Conservation (phyloP, 2,888 invertebrate genomes). For the Acronicta alni region DNA sequence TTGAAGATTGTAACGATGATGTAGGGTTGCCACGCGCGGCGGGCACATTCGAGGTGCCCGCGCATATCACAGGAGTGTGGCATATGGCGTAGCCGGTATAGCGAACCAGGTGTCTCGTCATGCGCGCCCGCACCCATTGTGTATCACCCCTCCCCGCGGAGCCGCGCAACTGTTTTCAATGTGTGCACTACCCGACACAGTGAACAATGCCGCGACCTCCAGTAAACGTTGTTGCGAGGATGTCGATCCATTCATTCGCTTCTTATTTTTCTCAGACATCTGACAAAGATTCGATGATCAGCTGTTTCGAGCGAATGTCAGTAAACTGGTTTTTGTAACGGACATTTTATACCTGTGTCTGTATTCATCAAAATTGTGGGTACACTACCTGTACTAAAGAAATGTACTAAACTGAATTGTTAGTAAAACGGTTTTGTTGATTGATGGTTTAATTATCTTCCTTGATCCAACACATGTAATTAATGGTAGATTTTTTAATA, state of each 20-base stretch:
- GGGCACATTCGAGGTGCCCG: slow-evolving; percentile 46
- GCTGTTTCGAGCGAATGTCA: slow-evolving; percentile 52
- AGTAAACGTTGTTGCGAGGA: slow-evolving; percentile 54
- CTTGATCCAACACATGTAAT: too few species aligned
- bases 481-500: too few species aligned
- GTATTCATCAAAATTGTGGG: slow-evolving; percentile 20
- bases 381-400: too few species aligned
- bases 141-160: slow-evolving; percentile 59
- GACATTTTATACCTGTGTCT: slow-evolving; percentile 28
- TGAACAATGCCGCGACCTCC: slow-evolving; percentile 74
- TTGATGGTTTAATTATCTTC: background rate
- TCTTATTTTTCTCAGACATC: slow-evolving; percentile 53
- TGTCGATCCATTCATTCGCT: slow-evolving; percentile 51
- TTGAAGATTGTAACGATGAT: slow-evolving; percentile 24
- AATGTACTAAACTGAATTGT: too few species aligned
- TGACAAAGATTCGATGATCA: slow-evolving; percentile 55
- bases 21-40: slow-evolving; percentile 37
- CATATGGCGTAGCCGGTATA: slow-evolving; percentile 87
- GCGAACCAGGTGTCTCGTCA: slow-evolving; percentile 87
- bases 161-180: slow-evolving; percentile 60
- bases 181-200: slow-evolving; percentile 72
- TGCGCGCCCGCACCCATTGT: slow-evolving; percentile 88
- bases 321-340: slow-evolving; percentile 53
- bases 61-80: slow-evolving; percentile 64
- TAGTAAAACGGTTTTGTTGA: background rate